These are phyloP conservation scores for Pammene aurita DNA, from an alignment of 2,888 invertebrate species.

Conservation along the genomic window DNA sequence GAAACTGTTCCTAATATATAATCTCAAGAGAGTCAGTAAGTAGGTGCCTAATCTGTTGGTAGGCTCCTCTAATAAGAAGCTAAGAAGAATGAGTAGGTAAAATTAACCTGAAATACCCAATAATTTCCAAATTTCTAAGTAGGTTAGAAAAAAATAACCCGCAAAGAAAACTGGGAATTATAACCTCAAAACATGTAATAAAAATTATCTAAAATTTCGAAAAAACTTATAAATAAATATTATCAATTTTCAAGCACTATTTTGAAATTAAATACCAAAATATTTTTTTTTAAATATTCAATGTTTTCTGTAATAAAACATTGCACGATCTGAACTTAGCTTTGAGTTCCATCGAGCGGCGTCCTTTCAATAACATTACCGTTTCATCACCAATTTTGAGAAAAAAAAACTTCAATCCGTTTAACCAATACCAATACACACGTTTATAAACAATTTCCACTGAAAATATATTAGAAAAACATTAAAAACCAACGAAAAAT, in stretches of 20 bases:
- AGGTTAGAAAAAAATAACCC: not conserved
- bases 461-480: constrained; percentile 52
- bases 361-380: constrained; percentile 57
- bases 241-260: not conserved
- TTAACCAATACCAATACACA: constrained; percentile 52
- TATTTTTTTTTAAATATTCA: not conserved
- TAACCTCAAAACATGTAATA: constrained; percentile 18
- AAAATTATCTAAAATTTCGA: not conserved
- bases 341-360: constrained; percentile 58
- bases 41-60: too few species aligned
- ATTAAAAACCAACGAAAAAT: constrained; percentile 63
- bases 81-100: constrained; percentile 3
- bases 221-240: not conserved
- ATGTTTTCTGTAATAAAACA: constrained; percentile 48
- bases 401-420: constrained; percentile 48
- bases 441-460: constrained; percentile 59
- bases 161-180: not conserved
- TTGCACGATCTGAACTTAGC: constrained; percentile 68
- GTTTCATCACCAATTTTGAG: constrained; percentile 54
- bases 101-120: not conserved
- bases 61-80: constrained; percentile 22
- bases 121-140: not conserved
- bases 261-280: not conserved
- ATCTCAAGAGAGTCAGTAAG: too few species aligned
- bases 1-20: too few species aligned